phyloP scores from a whole-genome alignment of 2,888 invertebrate species.

The Plebejus anna region DNA sequence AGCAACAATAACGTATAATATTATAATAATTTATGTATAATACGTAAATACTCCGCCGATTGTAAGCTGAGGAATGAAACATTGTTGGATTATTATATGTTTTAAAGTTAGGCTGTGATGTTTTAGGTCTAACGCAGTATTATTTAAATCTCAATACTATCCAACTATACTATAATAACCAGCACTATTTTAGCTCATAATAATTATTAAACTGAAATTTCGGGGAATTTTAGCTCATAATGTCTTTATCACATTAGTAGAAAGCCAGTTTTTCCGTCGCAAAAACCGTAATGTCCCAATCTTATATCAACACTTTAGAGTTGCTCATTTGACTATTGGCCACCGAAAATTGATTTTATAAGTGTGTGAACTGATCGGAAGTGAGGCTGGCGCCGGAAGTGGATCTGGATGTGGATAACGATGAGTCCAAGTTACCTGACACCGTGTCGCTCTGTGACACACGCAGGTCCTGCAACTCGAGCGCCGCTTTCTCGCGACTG shows the following conservation, averaged over 20 bases:
- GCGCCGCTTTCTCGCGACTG: constrained; percentile 79
- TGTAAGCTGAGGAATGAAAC: neutral
- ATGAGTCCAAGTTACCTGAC: constrained; percentile 79
- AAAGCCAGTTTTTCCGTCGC: too few relatives aligned
- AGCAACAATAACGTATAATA: neutral
- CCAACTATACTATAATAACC: too few relatives aligned
- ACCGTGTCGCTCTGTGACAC: constrained; percentile 80
- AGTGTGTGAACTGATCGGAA: constrained; percentile 68
- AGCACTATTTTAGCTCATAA: too few relatives aligned
- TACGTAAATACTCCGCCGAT: neutral
- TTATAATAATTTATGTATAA: neutral
- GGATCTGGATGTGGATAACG: constrained; percentile 73
- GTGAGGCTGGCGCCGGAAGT: constrained; percentile 65
- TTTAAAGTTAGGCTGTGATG: too few relatives aligned
- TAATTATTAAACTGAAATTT: too few relatives aligned
- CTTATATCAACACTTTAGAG: neutral
- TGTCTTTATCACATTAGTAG: too few relatives aligned
- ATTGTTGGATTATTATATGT: neutral
- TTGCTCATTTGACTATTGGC: constrained; percentile 19
- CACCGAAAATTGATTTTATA: constrained; percentile 39
- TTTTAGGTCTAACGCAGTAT: too few relatives aligned
- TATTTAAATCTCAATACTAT: too few relatives aligned
- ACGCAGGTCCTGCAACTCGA: constrained; percentile 74
- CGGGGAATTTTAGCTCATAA: too few relatives aligned
- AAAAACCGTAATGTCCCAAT: neutral